phyloP scores from a whole-genome alignment of 2,888 invertebrate genomes.

The Dryobota labecula region DNA sequence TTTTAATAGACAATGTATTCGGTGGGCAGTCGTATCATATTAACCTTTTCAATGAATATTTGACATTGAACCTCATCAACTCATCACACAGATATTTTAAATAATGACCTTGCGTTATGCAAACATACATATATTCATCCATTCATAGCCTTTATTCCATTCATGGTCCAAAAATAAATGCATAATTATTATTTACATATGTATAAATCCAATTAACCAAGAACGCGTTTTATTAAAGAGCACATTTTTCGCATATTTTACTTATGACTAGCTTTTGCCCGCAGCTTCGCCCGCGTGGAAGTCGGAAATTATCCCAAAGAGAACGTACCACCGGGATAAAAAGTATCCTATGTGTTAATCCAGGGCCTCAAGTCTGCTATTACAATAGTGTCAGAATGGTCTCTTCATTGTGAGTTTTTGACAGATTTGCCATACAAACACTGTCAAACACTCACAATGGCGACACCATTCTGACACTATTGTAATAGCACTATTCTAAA shows the following conservation, averaged over 20 bases:
- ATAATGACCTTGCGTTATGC: not conserved
- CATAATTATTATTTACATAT: conserved; percentile 15
- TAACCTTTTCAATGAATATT: too few species aligned
- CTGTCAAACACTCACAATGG: too few species aligned
- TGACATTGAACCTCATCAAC: not conserved
- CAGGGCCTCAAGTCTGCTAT: too few species aligned
- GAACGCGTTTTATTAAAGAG: conserved; percentile 21
- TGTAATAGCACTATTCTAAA: too few species aligned
- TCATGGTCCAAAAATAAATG: conserved; percentile 33
- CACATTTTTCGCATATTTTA: conserved; percentile 12
- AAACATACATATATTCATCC: not conserved
- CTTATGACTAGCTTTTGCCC: not conserved
- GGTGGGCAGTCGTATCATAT: not conserved
- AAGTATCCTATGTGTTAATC: not conserved
- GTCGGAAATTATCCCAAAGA: not conserved
- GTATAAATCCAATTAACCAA: conserved; percentile 28
- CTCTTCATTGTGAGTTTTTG: too few species aligned
- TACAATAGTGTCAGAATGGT: too few species aligned
- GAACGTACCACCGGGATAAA: not conserved
- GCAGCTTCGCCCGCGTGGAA: not conserved
- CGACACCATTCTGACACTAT: too few species aligned
- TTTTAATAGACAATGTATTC: not conserved
- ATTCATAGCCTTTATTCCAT: conserved; percentile 36
- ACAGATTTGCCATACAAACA: too few species aligned
- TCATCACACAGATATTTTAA: not conserved